Evolutionary conservation across 2,888 invertebrate genomes (phyloP), one percentile per base, ranked within the genome.

Genomic region (Agrenia bidenticulata): DNA sequence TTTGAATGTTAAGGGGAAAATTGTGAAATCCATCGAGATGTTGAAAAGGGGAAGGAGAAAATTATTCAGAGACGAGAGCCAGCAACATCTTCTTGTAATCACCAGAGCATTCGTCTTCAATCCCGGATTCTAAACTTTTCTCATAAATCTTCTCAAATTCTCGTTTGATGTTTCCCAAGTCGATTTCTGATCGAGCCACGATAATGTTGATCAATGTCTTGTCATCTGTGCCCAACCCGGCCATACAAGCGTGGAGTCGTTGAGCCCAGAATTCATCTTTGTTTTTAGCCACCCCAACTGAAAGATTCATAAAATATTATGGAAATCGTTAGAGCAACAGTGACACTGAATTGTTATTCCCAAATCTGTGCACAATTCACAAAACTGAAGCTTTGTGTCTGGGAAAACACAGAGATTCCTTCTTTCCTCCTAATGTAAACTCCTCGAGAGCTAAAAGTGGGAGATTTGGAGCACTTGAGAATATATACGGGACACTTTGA

Each of bases 151-250:
- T 81, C 78, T 89, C 87, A 81, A 87, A 90, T 76, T 88, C 88
- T 5, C 81, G 78, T 79, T 87, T 88, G 78, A 90, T 86, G 77
- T 84, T 84, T 5, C 81, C 86, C 76, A 90, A 83, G 82, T 90
- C 90, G 56, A 86, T 80, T 82, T 88, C 87, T 1, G 87, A 83
- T 75, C 88, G 84, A 75, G 86, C 85, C 57, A 89, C 88, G 73
- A 90, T 82, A 32, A 91, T 88, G 80, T 90, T 90, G 11, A 90
- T 87, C 1, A 91, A 83, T 0, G 87, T 85, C 42, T 83, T 80
- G 79, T 90, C 90, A 70, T 89, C 87, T 0, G 90, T 90, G 56
- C 90, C 90, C 66, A 87, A 77, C 0, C 90, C 89, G 42, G 85
- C 83, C 84, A 91, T 90, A 61, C 89, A 88, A 74, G 85, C 82